Conservation (phyloP, 2,113 vertebrate species). For the Holacanthus passer region DNA sequence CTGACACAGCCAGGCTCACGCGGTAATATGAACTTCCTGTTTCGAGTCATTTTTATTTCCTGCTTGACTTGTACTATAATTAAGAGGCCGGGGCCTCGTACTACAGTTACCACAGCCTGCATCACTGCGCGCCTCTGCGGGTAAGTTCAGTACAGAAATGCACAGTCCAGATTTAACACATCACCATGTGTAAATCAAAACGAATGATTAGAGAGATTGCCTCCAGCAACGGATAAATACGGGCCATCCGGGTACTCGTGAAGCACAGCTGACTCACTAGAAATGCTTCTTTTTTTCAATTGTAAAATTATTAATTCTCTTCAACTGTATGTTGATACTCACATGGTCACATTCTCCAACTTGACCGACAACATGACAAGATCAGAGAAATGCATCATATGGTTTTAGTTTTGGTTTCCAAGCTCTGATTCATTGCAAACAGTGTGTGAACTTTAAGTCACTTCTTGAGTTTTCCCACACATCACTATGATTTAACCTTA, state of each 20-base stretch:
- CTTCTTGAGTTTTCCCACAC: not conserved
- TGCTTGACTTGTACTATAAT: constrained; percentile 68
- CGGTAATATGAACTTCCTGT: constrained; percentile 78
- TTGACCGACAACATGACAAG: not conserved
- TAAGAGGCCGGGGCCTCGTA: constrained; percentile 56
- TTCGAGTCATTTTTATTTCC: constrained; percentile 77
- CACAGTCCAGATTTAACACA: constrained; percentile 55
- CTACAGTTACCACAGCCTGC: constrained; percentile 36
- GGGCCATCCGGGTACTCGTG: constrained; percentile 25
- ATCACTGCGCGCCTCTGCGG: constrained; percentile 20
- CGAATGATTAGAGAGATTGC: constrained; percentile 58
- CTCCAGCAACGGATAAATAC: constrained; percentile 60
- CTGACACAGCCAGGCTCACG: constrained; percentile 64
- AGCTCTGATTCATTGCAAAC: not conserved
- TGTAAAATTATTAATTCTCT: constrained; percentile 27
- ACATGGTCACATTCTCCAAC: constrained; percentile 6
- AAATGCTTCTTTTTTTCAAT: constrained; percentile 37
- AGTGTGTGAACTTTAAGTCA: not conserved
- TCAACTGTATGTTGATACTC: constrained; percentile 1
- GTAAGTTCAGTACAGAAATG: constrained; percentile 34
- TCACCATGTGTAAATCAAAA: constrained; percentile 55
- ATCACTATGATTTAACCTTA: not conserved
- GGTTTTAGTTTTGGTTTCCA: not conserved
- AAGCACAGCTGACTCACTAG: constrained; percentile 35
- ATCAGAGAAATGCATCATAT: not conserved